These are phyloP conservation scores for Leucoma salicis DNA, from an alignment of 2,888 invertebrate genomes.

Conservation along the genomic window DNA sequence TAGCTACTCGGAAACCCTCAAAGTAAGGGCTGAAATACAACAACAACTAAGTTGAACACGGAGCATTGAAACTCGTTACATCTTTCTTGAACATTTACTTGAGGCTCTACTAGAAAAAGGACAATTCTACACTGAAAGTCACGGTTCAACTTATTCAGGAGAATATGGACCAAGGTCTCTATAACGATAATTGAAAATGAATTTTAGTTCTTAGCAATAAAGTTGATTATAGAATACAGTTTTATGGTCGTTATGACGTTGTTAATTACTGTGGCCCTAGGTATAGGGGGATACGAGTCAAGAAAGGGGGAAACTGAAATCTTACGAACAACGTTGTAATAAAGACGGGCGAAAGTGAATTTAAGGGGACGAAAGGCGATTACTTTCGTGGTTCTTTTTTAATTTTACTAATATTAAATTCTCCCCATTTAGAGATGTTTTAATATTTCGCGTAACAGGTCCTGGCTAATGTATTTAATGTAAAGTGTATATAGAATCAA, in stretches of 20 bases:
- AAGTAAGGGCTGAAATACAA: conserved; percentile 52
- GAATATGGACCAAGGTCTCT: conserved; percentile 14
- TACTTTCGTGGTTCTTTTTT: conserved; percentile 75
- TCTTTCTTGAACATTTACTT: conserved; percentile 70
- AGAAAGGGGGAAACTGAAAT: conserved; percentile 77
- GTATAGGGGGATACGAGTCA: conserved; percentile 73
- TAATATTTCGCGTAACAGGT: conserved; percentile 28
- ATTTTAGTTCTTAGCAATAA: conserved; percentile 60
- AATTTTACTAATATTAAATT: conserved; percentile 76
- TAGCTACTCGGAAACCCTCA: conserved; percentile 43
- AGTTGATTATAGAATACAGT: conserved; percentile 55
- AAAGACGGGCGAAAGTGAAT: conserved; percentile 85
- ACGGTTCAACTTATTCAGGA: conserved; percentile 26
- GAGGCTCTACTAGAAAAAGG: conserved; percentile 68
- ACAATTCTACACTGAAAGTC: conserved; percentile 65
- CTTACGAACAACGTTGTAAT: conserved; percentile 83
- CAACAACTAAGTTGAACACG: conserved; percentile 66
- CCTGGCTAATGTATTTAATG: conserved; percentile 21
- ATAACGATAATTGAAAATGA: conserved; percentile 58
- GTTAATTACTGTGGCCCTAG: conserved; percentile 53
- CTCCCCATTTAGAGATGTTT: conserved; percentile 34
- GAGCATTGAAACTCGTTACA: conserved; percentile 65
- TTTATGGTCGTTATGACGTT: conserved; percentile 65
- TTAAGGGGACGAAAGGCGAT: conserved; percentile 82
- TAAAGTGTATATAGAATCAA: conserved; percentile 21